Percentiles rank a stretch among this genome's conserved stretches.
phyloP scores from a whole-genome alignment of 2,113 vertebrate genomes.

The Lasiurus cinereus region DNA sequence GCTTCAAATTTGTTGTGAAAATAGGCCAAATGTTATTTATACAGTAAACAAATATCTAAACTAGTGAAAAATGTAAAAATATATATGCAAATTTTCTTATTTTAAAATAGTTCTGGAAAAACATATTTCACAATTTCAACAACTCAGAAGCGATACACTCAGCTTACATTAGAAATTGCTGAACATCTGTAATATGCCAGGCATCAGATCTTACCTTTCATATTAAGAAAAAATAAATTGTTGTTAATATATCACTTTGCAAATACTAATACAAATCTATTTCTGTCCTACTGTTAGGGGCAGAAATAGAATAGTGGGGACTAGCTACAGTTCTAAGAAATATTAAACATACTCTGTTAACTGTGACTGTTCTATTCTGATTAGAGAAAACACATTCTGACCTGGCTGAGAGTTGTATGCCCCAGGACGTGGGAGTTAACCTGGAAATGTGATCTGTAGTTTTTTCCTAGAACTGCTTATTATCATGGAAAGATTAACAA shows the following conservation, averaged over 20 bases:
- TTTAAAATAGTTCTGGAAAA: conserved; percentile 26
- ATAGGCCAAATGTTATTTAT: not conserved
- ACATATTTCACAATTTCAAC: not conserved
- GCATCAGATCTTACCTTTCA: conserved; percentile 16
- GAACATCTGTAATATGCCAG: not conserved
- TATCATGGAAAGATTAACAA: no score
- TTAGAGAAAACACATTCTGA: no score
- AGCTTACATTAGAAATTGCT: not conserved
- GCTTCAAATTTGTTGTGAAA: not conserved
- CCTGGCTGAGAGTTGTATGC: no score
- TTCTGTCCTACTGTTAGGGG: not conserved
- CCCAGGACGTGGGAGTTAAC: no score
- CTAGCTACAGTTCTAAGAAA: no score
- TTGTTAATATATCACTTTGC: not conserved
- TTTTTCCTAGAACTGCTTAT: no score
- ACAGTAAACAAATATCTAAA: not conserved
- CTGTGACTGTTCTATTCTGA: no score
- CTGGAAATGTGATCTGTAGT: no score
- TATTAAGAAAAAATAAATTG: not conserved
- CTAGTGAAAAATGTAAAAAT: not conserved
- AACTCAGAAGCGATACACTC: not conserved
- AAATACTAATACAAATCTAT: not conserved
- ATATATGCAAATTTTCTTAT: conserved; percentile 1
- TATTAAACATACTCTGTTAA: no score
- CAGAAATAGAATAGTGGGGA: no score